phyloP scores from a whole-genome alignment of 2,888 invertebrate genomes.

The Hymenopus coronatus region DNA sequence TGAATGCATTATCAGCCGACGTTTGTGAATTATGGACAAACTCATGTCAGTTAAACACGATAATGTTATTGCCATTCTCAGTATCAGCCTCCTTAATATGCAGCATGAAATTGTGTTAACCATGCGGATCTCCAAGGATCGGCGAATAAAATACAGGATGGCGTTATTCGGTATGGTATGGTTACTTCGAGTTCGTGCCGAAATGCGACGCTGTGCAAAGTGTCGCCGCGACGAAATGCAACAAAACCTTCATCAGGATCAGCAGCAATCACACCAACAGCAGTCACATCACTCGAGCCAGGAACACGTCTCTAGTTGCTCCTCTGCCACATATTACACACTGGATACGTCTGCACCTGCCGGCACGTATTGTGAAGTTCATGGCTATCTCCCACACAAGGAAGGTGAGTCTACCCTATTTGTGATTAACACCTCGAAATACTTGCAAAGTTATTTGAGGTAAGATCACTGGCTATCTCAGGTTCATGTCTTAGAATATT shows the following conservation, averaged over 20 bases:
- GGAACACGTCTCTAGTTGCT: slow-evolving; percentile 35
- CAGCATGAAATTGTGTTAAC: slow-evolving; percentile 11
- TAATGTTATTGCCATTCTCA: neutral
- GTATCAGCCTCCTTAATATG: neutral
- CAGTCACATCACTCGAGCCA: slow-evolving; percentile 23
- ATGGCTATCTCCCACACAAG: slow-evolving; percentile 56
- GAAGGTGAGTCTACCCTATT: slow-evolving; percentile 48
- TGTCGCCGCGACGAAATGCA: slow-evolving; percentile 57
- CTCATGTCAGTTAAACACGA: neutral
- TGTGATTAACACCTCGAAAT: too few relatives aligned
- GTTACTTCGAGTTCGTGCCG: slow-evolving; percentile 76
- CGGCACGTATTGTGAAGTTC: slow-evolving; percentile 58
- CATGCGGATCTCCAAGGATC: neutral
- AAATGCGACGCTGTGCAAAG: slow-evolving; percentile 72
- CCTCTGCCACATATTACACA: slow-evolving; percentile 52
- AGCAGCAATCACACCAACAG: slow-evolving; percentile 30
- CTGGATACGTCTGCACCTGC: slow-evolving; percentile 50
- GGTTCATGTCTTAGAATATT: too few relatives aligned
- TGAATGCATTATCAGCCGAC: neutral
- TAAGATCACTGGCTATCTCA: too few relatives aligned
- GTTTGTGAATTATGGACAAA: neutral
- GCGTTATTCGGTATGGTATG: slow-evolving; percentile 85
- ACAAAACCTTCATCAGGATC: slow-evolving; percentile 38
- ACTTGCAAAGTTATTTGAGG: too few relatives aligned
- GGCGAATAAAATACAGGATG: slow-evolving; percentile 55